Evolutionary conservation across 2,888 invertebrate species (phyloP).

Genomic region (Clistopyga incitator): DNA sequence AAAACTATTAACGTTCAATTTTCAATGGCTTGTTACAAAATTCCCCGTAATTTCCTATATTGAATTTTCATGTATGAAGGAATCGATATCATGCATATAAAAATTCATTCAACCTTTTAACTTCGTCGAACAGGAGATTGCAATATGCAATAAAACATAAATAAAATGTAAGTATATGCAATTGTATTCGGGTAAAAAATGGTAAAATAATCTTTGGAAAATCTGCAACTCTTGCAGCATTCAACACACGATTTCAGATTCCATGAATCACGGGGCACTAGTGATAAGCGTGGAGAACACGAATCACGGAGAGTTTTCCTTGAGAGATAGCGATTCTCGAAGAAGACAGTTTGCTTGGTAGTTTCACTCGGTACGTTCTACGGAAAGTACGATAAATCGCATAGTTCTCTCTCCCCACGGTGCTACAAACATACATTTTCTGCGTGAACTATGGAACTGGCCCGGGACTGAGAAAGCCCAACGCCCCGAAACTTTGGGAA

Average conservation of each 20-base stretch:
- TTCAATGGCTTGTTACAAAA: too few relatives aligned
- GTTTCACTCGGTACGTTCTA: conserved; percentile 52
- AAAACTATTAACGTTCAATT: neutral
- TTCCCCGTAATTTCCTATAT: too few relatives aligned
- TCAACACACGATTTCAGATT: conserved; percentile 11
- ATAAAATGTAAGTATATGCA: neutral
- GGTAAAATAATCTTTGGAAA: neutral
- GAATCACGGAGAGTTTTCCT: conserved; percentile 60
- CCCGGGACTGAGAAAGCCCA: conserved; percentile 26
- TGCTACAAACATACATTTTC: conserved; percentile 62
- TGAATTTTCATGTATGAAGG: too few relatives aligned
- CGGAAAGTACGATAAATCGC: conserved; percentile 70
- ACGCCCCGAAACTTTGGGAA: conserved; percentile 47
- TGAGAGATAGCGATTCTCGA: conserved; percentile 61
- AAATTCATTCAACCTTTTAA: too few relatives aligned
- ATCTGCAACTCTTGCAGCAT: neutral
- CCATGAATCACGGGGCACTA: conserved; percentile 49
- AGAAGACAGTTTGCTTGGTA: conserved; percentile 40
- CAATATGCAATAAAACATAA: neutral
- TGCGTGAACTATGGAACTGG: conserved; percentile 37
- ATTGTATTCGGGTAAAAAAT: conserved; percentile 6
- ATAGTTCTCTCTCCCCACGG: conserved; percentile 56
- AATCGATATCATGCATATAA: too few relatives aligned
- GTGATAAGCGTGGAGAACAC: conserved; percentile 58
- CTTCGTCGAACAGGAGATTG: too few relatives aligned